Percentiles rank a stretch among this genome's conserved stretches.
Evolutionary conservation across 92 coral and sea anemone genomes (phyloP).

Genomic region (Epizoanthus fatuus): DNA sequence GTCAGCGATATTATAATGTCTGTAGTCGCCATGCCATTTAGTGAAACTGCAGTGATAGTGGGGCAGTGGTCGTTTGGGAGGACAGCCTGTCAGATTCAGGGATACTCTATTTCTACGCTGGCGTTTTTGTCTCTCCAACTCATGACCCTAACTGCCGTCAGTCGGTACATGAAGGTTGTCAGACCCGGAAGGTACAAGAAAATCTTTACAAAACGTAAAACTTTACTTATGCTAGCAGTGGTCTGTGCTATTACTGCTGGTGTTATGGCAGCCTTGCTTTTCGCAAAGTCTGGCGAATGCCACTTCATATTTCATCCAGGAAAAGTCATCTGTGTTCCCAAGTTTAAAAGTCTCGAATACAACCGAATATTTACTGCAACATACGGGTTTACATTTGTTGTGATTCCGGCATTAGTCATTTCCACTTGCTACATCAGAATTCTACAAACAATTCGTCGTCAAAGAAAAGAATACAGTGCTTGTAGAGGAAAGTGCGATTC

Average conservation of each 20-base stretch:
- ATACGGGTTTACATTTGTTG: constrained; percentile 77
- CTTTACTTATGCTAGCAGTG: constrained; percentile 63
- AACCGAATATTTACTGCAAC: constrained; percentile 62
- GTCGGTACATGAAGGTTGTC: constrained; percentile 80
- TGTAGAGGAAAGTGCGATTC: constrained; percentile 77
- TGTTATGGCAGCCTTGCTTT: constrained; percentile 67
- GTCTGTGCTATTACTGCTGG: constrained; percentile 64
- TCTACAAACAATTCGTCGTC: constrained; percentile 71
- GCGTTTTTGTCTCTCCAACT: constrained; percentile 89
- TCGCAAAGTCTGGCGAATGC: constrained; percentile 35
- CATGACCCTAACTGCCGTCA: constrained; percentile 81
- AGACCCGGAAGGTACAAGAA: constrained; percentile 74
- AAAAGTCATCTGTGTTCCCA: constrained; percentile 84
- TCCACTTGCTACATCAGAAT: constrained; percentile 75
- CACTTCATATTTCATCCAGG: constrained; percentile 86
- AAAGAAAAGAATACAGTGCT: constrained; percentile 74
- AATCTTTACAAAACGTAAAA: constrained; percentile 70
- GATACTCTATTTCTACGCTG: constrained; percentile 70
- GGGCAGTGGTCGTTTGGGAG: constrained; percentile 79
- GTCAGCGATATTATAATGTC: constrained; percentile 83
- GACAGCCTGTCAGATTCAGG: constrained; percentile 85
- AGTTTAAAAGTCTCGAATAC: constrained; percentile 48
- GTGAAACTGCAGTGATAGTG: constrained; percentile 55
- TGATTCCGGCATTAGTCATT: constrained; percentile 68
- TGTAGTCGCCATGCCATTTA: constrained; percentile 77